A percentile compares a stretch with the other conserved stretches of the same genome.
Conservation (phyloP, 2,888 invertebrate species). For the Eupithecia subumbrata region DNA sequence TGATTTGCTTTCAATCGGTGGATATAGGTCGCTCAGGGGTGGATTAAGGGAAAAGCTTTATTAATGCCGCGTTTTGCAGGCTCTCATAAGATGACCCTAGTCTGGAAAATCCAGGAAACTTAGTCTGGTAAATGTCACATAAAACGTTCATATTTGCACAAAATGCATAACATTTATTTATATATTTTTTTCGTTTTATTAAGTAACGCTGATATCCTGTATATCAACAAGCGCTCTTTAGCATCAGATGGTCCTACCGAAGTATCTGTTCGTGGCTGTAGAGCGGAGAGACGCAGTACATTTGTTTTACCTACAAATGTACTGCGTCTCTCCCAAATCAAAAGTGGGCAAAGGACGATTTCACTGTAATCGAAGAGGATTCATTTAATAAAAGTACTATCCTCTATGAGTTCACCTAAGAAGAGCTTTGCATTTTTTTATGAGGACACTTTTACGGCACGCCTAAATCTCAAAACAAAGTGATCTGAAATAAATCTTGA, state of each 20-base stretch:
- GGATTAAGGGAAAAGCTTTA: conserved; percentile 11
- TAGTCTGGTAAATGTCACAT: background rate
- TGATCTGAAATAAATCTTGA: background rate
- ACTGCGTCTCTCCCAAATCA: too few relatives aligned
- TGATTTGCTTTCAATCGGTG: conserved; percentile 59
- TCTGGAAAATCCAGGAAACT: background rate
- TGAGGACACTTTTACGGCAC: background rate
- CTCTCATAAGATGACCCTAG: background rate
- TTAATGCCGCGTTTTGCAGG: background rate
- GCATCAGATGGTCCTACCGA: background rate
- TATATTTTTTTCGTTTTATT: background rate
- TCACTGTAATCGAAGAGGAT: background rate
- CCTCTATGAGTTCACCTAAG: background rate
- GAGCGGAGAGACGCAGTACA: too few relatives aligned
- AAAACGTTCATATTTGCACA: too few relatives aligned
- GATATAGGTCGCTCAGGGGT: conserved; percentile 47
- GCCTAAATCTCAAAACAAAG: background rate
- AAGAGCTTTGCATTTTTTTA: background rate
- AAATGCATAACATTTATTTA: background rate
- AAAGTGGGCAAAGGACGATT: background rate
- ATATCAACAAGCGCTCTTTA: background rate
- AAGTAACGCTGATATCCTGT: background rate
- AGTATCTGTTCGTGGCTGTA: background rate
- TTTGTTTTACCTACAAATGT: too few relatives aligned
- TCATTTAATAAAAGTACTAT: background rate